phyloP scores from a whole-genome alignment of 2,113 vertebrate species.

The Oryzias melastigma region DNA sequence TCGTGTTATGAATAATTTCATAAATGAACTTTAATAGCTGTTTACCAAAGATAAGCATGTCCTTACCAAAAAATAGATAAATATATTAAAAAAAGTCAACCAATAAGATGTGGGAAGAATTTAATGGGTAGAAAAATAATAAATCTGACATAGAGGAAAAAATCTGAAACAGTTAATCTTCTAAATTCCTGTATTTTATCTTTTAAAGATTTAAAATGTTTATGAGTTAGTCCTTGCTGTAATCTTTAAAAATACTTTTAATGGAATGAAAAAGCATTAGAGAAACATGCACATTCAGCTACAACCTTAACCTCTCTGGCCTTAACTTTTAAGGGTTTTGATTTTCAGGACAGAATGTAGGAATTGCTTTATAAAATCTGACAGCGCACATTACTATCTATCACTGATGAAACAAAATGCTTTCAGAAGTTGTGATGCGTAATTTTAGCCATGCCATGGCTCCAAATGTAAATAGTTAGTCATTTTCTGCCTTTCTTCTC shows the following conservation, averaged over 20 bases:
- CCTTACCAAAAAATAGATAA: slow-evolving; percentile 30
- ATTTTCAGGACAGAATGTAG: slow-evolving; percentile 12
- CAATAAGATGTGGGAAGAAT: slow-evolving; percentile 25
- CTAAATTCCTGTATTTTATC: slow-evolving; percentile 38
- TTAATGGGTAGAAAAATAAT: slow-evolving; percentile 57
- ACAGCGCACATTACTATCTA: background rate
- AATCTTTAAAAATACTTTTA: slow-evolving; percentile 56
- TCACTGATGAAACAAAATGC: background rate
- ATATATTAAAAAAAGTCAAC: background rate
- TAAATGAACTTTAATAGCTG: slow-evolving; percentile 24
- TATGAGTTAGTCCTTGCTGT: slow-evolving; percentile 48
- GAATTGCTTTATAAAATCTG: slow-evolving; percentile 10
- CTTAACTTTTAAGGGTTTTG: slow-evolving; percentile 7
- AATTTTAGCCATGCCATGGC: background rate
- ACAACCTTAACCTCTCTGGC: slow-evolving; percentile 8
- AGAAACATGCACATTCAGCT: slow-evolving; percentile 11
- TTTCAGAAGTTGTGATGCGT: background rate
- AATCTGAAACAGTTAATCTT: slow-evolving; percentile 45
- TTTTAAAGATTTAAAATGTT: slow-evolving; percentile 54
- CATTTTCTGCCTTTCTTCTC: too few species aligned
- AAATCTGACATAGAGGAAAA: slow-evolving; percentile 35
- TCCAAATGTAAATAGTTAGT: too few species aligned
- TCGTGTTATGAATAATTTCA: slow-evolving; percentile 30
- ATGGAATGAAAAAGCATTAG: slow-evolving; percentile 21
- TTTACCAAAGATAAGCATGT: slow-evolving; percentile 50